Conservation (phyloP, 1,140 invertebrate species). For the Oryzaephilus surinamensis region DNA sequence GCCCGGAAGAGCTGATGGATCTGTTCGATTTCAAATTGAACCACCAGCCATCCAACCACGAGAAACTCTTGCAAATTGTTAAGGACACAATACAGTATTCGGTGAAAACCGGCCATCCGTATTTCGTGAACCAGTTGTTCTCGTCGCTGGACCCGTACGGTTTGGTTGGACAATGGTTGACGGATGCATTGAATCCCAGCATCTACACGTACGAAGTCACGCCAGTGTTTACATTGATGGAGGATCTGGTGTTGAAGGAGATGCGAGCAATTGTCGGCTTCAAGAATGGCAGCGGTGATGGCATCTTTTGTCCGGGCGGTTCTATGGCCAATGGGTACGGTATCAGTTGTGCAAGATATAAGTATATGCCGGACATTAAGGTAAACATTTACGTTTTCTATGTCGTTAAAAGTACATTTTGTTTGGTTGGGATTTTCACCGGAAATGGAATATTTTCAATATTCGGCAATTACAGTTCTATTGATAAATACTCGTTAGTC, state of each 20-base stretch:
- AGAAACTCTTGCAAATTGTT: constrained; percentile 53
- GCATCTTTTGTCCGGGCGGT: constrained; percentile 91
- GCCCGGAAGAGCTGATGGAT: constrained; percentile 52
- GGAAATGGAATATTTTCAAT: too few relatives aligned
- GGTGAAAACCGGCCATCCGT: constrained; percentile 79
- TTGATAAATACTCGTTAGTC: too few relatives aligned
- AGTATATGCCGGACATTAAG: constrained; percentile 69
- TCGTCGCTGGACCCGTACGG: constrained; percentile 80
- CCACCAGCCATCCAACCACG: constrained; percentile 49
- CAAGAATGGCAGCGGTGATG: constrained; percentile 61
- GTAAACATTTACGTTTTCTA: constrained; percentile 31
- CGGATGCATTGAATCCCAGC: constrained; percentile 75
- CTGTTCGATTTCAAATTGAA: constrained; percentile 55
- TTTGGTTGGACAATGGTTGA: constrained; percentile 73
- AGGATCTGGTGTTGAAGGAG: constrained; percentile 64
- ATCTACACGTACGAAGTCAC: constrained; percentile 89
- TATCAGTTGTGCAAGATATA: constrained; percentile 76
- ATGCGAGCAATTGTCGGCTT: constrained; percentile 85
- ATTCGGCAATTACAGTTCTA: too few relatives aligned
- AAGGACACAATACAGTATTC: constrained; percentile 64
- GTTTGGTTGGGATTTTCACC: neutral
- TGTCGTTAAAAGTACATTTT: neutral
- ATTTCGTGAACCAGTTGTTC: constrained; percentile 78
- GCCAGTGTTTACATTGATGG: constrained; percentile 79
- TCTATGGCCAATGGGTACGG: constrained; percentile 93